These are phyloP conservation scores for Rhinolophus ferrumequinum DNA, from an alignment of 2,113 vertebrate species.

Conservation along the genomic window DNA sequence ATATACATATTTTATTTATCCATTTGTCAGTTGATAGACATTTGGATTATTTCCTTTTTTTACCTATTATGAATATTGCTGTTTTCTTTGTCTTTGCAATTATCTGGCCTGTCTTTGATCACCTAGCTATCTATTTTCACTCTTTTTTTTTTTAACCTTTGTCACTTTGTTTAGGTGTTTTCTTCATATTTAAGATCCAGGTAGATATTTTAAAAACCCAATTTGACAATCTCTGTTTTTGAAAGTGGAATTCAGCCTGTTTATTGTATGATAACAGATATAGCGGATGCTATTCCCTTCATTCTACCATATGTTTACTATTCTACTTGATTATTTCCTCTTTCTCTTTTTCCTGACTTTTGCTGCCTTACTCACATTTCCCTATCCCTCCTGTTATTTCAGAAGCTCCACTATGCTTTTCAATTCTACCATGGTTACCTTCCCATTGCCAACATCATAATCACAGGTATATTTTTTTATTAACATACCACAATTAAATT, in stretches of 20 bases:
- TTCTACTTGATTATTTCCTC: background rate
- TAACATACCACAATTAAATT: background rate
- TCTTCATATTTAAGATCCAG: background rate
- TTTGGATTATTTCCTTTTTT: background rate
- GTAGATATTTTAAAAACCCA: background rate
- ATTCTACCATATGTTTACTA: background rate
- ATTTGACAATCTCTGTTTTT: background rate
- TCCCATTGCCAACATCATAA: background rate
- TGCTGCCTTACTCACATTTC: background rate
- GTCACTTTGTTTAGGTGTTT: background rate
- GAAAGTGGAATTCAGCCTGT: background rate
- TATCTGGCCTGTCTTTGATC: background rate
- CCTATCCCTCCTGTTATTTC: background rate
- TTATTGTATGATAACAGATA: background rate
- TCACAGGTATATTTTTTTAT: background rate
- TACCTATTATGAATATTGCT: background rate
- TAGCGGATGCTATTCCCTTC: background rate
- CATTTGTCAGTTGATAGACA: background rate
- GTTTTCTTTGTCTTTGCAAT: background rate
- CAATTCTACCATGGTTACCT: background rate
- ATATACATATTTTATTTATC: background rate
- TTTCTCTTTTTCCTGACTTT: slow-evolving; percentile 1
- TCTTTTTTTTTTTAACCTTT: background rate
- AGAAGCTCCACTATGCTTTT: background rate
- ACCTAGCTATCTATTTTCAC: background rate